Evolutionary conservation across 2,797 vertebrate species (phyloP), one percentile per base, ranked within the genome.

Genomic region (Emydoidea blandingii): DNA sequence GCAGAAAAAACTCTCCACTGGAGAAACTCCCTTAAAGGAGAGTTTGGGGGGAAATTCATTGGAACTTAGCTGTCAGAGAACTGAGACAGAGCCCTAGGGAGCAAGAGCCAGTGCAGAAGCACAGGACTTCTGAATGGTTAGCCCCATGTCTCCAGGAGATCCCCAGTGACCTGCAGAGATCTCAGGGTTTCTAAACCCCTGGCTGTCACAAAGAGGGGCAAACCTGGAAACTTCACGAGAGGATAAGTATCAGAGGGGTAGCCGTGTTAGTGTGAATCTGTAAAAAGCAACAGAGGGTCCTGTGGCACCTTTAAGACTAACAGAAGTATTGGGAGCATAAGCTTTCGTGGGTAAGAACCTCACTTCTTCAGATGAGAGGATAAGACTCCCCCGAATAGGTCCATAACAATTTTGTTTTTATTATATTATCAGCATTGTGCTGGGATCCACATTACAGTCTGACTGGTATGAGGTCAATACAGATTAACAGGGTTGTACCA

Each of bases 131-230:
- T 76, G 25, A 44, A 27, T 76, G 41, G 72, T 44, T 44, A 37
- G 23, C 41, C 34, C 84, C 44, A 2, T 10, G 23, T 21, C 80
- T 89, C 85, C 34, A 92, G 23, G 12, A 47, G n/a, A 44, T 76
- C 41, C 72, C 14, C 41, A 47, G 41, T 76, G 25, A 25, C 41
- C 23, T 37, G 25, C 1, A 2, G 1, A 8, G 29, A 12, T 3
- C 23, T 21, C 8, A 0, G 1, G 29, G 2, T 1, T 68, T 44
- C 27, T 23, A 4, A 2, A 27, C 4, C n/a, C 10, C n/a, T 1
- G 2, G 12, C 44, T 29, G 25, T 12, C 41, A 6, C 25, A 8
- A 74, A 79, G 34, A 21, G 83, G 14, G 34, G 37, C 41, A 80
- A 16, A 53, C 2, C 8, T 44, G 16, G 76, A 78, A 79, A 29